Percentiles rank a stretch among this genome's conserved stretches.
phyloP scores from a whole-genome alignment of 2,113 vertebrate genomes.

The Oncorhynchus mykiss region DNA sequence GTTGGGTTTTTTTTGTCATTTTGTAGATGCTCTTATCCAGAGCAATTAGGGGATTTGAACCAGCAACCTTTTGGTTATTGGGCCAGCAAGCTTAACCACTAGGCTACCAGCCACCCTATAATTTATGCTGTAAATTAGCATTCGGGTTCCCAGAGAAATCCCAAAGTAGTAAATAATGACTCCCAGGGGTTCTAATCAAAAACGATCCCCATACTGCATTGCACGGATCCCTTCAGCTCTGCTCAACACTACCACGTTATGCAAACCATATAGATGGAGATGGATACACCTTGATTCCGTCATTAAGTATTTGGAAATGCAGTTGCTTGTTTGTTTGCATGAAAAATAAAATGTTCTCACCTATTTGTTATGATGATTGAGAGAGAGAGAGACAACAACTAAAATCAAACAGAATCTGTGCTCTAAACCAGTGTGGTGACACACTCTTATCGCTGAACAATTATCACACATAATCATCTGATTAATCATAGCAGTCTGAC shows the following conservation, averaged over 20 bases:
- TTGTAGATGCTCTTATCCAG: too few relatives aligned
- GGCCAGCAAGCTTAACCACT: too few relatives aligned
- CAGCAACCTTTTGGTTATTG: too few relatives aligned
- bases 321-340: background rate
- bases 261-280: background rate
- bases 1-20: too few relatives aligned
- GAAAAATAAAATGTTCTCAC: background rate
- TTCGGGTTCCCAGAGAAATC: conserved; percentile 29
- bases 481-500: background rate
- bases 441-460: background rate
- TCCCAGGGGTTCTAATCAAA: conserved; percentile 33
- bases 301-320: background rate
- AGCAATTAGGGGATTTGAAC: too few relatives aligned
- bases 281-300: background rate
- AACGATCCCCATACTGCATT: conserved; percentile 6
- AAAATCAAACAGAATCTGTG: background rate
- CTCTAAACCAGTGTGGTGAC: too few relatives aligned
- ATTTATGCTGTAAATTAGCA: conserved; percentile 34
- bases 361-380: background rate
- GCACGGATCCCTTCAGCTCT: background rate
- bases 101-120: too few relatives aligned
- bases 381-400: background rate
- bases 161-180: conserved; percentile 38
- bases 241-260: background rate
- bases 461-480: background rate